Evolutionary conservation across 2,113 vertebrate genomes (phyloP).

Genomic region (Camarhynchus parvulus): DNA sequence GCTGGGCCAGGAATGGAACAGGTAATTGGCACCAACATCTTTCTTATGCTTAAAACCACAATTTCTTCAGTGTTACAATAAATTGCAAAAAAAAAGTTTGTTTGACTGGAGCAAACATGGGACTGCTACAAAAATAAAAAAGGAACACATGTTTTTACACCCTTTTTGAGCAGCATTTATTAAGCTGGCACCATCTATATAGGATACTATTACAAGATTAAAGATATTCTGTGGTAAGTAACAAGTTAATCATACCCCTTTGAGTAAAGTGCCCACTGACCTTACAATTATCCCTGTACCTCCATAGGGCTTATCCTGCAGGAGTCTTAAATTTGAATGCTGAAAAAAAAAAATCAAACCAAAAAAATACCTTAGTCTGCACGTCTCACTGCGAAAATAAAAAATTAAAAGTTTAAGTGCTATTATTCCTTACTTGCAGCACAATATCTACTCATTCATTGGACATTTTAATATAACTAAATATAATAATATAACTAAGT

Average conservation of each 20-base stretch:
- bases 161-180: neutral
- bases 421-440: neutral
- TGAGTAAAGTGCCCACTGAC: neutral
- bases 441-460: neutral
- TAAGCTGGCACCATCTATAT: neutral
- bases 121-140: neutral
- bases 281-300: neutral
- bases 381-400: fast-evolving
- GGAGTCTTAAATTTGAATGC: neutral
- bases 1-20: neutral
- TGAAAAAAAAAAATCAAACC: neutral
- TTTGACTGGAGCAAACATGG: neutral
- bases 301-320: neutral
- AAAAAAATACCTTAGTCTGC: neutral
- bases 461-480: neutral
- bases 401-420: neutral
- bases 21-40: neutral
- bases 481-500: neutral
- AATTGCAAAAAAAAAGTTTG: neutral
- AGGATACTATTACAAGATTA: neutral
- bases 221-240: neutral
- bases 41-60: neutral
- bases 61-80: neutral
- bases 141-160: neutral
- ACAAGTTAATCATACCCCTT: neutral